Percentiles rank a stretch among this genome's conserved stretches.
phyloP scores from a whole-genome alignment of 2,797 vertebrate species.

The Anguilla pacifica region DNA sequence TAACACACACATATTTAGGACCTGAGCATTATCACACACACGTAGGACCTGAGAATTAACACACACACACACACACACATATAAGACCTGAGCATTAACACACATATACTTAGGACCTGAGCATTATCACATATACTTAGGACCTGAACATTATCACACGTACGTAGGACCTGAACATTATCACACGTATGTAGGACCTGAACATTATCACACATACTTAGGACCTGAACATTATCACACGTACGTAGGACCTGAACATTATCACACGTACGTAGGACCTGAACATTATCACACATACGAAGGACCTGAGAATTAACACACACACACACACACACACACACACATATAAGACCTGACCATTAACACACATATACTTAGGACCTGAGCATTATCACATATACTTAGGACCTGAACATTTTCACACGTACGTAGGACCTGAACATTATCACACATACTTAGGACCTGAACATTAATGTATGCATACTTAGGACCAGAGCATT shows the following conservation, averaged over 20 bases:
- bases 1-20: constrained; percentile 23
- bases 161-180: constrained; percentile 41
- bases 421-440: constrained; percentile 40
- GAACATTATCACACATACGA: background rate
- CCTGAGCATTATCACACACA: constrained; percentile 30
- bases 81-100: constrained; percentile 39
- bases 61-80: background rate
- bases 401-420: no score
- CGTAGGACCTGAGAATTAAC: constrained; percentile 40
- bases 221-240: constrained; percentile 34
- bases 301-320: no score
- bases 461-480: no score
- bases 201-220: constrained; percentile 14
- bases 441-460: background rate
- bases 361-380: constrained; percentile 23
- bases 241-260: no score
- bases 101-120: constrained; percentile 38
- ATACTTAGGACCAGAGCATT: constrained; percentile 41
- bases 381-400: constrained; percentile 29
- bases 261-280: constrained; percentile 39
- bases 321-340: no score
- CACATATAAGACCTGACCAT: constrained; percentile 39
- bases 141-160: no score
- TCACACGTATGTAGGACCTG: constrained; percentile 37
- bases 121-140: no score